Percentiles rank a stretch among this genome's conserved stretches.
These are phyloP conservation scores for Oreochromis tanganicae DNA, from an alignment of 2,113 vertebrate genomes.

Conservation along the genomic window DNA sequence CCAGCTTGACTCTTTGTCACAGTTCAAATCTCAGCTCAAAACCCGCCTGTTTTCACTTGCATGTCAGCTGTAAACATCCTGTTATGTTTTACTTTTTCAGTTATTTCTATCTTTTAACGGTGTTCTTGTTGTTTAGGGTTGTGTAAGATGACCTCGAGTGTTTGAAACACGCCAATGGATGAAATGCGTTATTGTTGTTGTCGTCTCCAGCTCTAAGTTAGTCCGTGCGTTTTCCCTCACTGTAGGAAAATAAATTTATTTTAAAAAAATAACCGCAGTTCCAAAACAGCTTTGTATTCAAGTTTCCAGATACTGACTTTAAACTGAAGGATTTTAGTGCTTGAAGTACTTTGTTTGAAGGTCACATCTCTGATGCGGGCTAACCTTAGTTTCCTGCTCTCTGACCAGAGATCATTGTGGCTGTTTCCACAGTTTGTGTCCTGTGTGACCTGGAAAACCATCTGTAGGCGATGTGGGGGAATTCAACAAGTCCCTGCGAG, in stretches of 20 bases:
- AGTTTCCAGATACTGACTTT: neutral
- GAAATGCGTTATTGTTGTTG: neutral
- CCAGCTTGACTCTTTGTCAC: neutral
- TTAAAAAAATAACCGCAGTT: accelerated
- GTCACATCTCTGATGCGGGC: accelerated
- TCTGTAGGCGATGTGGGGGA: neutral
- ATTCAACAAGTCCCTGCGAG: neutral
- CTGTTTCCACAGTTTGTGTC: neutral
- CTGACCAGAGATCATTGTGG: neutral
- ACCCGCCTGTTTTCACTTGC: neutral
- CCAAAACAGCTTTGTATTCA: neutral
- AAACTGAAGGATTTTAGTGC: neutral
- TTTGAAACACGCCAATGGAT: neutral
- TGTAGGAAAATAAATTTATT: neutral
- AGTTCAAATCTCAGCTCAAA: accelerated
- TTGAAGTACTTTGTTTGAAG: neutral
- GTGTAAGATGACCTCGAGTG: neutral
- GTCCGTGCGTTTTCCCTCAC: neutral
- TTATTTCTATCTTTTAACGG: neutral
- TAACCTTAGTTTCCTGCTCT: neutral
- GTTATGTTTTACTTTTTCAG: neutral
- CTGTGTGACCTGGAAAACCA: neutral
- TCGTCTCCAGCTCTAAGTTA: neutral
- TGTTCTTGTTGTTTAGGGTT: neutral
- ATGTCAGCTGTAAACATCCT: neutral